Base-by-base conservation (phyloP, 2,888 invertebrate genomes). In the Nebria brevicollis region DNA sequence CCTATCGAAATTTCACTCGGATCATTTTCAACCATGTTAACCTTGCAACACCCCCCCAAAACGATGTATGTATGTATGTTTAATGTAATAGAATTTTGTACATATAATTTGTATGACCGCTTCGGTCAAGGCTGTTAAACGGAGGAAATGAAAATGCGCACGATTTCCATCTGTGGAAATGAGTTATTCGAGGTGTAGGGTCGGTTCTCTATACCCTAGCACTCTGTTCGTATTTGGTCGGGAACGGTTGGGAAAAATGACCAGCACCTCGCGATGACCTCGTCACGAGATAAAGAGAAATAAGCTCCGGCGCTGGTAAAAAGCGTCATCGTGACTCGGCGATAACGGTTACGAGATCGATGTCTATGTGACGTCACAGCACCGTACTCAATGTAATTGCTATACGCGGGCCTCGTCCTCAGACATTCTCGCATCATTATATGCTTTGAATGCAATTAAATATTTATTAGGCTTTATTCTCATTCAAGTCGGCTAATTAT, bases 141-240 rank as follows among this genome's bases (percentile, higher is more conserved):
- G 68, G 75, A 81, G 82, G 82, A 82, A 82, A 82, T 83, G 83
- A 82, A 83, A 83, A 84, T 82, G 82, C 13, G 54, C 82, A 72
- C 79, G 83, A 82, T 83, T 81, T 83, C 82, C 81, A 82, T 82
- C 78, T 82, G 82, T 81, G 72, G 81, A 81, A 81, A 81, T 81
- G 81, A 81, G 77, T 81, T 73, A 81, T 54, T 7, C 79, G 70
- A 41, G 43, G 76, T 66, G 41, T n/a, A 20, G 42, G 34, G 73
- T 73, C 43, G 54, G 13, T 54, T 7, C 8, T 42, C 26, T 42
- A 13, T 10, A 41, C 73, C 15, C 41, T 26, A 41, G 5, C 11
- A 54, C 13, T 13, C 54, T 54, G 7, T 54, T 54, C 54, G 54
- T 54, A 54, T 54, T 13, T 54, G 34, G 34, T 34, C 34, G 5